Conservation (phyloP, 2,888 invertebrate genomes). For the Tineola bisselliella region DNA sequence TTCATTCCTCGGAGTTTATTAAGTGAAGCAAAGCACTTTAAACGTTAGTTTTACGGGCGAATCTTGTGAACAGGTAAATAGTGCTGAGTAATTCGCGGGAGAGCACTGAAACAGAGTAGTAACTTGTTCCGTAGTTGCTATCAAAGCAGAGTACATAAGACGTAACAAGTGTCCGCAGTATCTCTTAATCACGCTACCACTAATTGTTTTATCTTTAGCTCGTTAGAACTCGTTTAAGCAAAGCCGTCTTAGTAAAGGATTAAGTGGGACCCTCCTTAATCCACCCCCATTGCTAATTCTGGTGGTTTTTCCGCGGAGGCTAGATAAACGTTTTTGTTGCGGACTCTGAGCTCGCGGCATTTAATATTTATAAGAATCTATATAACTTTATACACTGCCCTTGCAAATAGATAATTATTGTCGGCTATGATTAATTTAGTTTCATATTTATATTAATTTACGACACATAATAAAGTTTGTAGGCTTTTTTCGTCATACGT, state of each 20-base stretch:
- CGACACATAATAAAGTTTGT: too few relatives aligned
- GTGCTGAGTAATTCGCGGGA: not conserved
- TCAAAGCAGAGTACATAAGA: conserved; percentile 17
- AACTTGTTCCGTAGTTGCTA: not conserved
- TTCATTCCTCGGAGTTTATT: not conserved
- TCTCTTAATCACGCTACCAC: conserved; percentile 64
- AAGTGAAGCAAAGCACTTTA: not conserved
- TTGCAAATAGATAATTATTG: conserved; percentile 34
- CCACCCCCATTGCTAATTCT: conserved; percentile 59
- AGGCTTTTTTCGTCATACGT: too few relatives aligned
- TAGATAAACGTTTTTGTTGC: conserved; percentile 66
- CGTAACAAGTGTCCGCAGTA: conserved; percentile 65
- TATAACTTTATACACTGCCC: conserved; percentile 44
- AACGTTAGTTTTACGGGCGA: not conserved
- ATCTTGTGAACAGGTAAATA: not conserved
- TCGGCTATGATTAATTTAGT: conserved; percentile 32
- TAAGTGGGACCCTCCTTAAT: conserved; percentile 66
- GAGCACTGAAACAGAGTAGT: not conserved
- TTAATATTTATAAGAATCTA: conserved; percentile 63
- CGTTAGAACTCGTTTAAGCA: conserved; percentile 69
- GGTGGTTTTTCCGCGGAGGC: conserved; percentile 62
- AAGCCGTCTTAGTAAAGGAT: conserved; percentile 69
- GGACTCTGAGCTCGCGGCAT: conserved; percentile 42
- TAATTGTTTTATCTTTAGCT: conserved; percentile 69
- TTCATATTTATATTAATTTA: not conserved